Conservation (phyloP, 2,888 invertebrate genomes). For the Thereva unica region DNA sequence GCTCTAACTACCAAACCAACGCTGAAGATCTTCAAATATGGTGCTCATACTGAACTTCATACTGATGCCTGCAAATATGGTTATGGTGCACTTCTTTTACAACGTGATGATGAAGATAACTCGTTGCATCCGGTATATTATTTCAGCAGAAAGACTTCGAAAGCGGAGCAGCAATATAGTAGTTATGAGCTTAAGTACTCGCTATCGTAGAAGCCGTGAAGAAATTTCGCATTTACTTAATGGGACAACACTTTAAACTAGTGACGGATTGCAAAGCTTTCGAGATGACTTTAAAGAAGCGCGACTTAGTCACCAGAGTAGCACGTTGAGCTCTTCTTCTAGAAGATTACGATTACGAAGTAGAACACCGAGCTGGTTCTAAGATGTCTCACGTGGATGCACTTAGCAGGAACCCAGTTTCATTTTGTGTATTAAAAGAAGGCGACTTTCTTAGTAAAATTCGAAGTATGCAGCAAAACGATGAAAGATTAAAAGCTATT, state of each 20-base stretch:
- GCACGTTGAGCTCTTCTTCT: conserved; percentile 2
- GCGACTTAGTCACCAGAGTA: conserved; percentile 14
- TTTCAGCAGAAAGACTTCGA: conserved; percentile 26
- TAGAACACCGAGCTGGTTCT: conserved; percentile 21
- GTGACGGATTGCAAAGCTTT: too few relatives aligned
- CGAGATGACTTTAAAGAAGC: neutral
- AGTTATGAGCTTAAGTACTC: conserved; percentile 35
- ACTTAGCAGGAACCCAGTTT: conserved; percentile 25
- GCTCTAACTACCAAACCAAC: conserved; percentile 13
- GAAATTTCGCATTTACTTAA: too few relatives aligned
- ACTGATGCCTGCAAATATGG: conserved; percentile 29
- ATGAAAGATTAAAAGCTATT: conserved; percentile 1
- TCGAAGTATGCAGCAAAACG: conserved; percentile 3
- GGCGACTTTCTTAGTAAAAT: neutral
- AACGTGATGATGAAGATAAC: neutral
- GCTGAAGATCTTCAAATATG: conserved; percentile 27
- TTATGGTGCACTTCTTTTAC: conserved; percentile 12
- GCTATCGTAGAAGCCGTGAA: conserved; percentile 8
- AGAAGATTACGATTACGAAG: neutral
- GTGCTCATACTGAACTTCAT: conserved; percentile 23
- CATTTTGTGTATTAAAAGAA: neutral
- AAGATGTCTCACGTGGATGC: conserved; percentile 32
- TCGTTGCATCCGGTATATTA: conserved; percentile 19
- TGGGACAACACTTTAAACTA: too few relatives aligned
- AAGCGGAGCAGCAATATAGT: conserved; percentile 23